Evolutionary conservation across 2,113 vertebrate genomes (phyloP).

Genomic region (Bombycilla garrulus): DNA sequence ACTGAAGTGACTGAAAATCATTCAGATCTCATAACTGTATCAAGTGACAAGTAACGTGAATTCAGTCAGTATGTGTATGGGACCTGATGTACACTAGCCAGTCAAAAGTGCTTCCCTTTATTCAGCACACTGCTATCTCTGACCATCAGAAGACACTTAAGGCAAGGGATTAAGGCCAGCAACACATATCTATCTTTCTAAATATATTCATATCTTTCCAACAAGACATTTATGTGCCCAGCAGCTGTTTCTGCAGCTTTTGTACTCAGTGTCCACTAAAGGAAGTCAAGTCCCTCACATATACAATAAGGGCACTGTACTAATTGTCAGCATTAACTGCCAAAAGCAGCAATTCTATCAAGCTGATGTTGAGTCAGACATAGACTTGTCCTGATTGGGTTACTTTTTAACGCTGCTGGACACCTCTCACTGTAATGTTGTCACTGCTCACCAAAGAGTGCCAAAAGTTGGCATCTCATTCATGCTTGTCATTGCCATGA

Average conservation of each 20-base stretch:
- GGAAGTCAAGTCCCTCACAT: constrained; percentile 4
- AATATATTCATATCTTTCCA: constrained; percentile 48
- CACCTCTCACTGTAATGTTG: constrained; percentile 55
- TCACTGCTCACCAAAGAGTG: constrained; percentile 35
- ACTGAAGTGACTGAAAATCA: constrained; percentile 59
- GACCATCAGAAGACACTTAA: constrained; percentile 60
- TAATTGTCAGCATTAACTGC: constrained; percentile 56
- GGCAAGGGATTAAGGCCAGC: constrained; percentile 57
- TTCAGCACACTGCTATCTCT: not conserved
- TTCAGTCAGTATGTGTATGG: not conserved
- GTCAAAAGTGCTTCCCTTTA: constrained; percentile 47
- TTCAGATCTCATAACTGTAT: constrained; percentile 61
- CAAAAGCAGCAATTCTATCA: constrained; percentile 66
- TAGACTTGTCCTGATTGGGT: constrained; percentile 57
- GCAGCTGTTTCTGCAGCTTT: constrained; percentile 56
- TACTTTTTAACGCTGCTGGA: constrained; percentile 62
- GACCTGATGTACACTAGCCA: constrained; percentile 47
- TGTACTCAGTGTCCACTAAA: constrained; percentile 52
- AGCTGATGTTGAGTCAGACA: constrained; percentile 55
- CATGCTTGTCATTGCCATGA: constrained; percentile 66
- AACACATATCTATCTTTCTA: constrained; percentile 47
- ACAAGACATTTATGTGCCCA: constrained; percentile 58
- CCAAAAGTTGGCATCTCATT: constrained; percentile 59
- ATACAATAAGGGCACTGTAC: not conserved
- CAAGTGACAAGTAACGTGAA: constrained; percentile 41